Conservation (phyloP, 1,140 invertebrate species). For the Drosophila ficusphila region DNA sequence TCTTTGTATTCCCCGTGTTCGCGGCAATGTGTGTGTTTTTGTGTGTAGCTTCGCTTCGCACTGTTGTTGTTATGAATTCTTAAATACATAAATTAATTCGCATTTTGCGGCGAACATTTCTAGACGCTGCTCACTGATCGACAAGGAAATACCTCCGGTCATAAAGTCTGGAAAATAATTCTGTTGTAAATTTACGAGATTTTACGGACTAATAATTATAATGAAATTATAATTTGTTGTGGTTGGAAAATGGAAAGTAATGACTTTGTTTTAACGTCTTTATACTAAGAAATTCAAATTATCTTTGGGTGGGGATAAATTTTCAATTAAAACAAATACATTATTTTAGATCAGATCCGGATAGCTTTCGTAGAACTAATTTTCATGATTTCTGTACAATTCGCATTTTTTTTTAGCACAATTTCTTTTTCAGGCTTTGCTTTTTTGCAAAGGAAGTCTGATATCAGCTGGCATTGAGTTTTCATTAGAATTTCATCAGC, state of each 20-base stretch:
- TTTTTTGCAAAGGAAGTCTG: slow-evolving; percentile 3
- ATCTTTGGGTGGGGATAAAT: neutral
- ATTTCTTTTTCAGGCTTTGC: slow-evolving; percentile 1
- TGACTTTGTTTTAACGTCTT: no score
- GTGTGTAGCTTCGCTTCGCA: slow-evolving; percentile 26
- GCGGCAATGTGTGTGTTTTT: slow-evolving; percentile 8
- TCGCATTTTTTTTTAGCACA: no score
- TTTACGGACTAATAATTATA: neutral
- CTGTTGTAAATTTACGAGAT: neutral
- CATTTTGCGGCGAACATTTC: slow-evolving; percentile 45
- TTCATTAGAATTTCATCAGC: slow-evolving; percentile 23
- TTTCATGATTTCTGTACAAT: neutral
- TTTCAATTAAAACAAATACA: neutral
- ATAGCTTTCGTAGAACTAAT: neutral
- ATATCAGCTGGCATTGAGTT: slow-evolving; percentile 38
- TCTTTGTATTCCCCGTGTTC: slow-evolving; percentile 9
- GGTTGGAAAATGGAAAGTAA: no score
- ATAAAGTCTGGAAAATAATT: neutral
- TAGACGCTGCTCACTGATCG: slow-evolving; percentile 9
- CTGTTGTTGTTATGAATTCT: slow-evolving; percentile 52
- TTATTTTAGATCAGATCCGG: neutral
- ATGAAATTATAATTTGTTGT: no score
- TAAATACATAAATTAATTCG: slow-evolving; percentile 74
- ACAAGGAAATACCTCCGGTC: slow-evolving; percentile 25
- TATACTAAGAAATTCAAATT: no score